Percentiles rank a stretch among this genome's conserved stretches.
Evolutionary conservation across 2,888 invertebrate species (phyloP).

Genomic region (Congeria kusceri): DNA sequence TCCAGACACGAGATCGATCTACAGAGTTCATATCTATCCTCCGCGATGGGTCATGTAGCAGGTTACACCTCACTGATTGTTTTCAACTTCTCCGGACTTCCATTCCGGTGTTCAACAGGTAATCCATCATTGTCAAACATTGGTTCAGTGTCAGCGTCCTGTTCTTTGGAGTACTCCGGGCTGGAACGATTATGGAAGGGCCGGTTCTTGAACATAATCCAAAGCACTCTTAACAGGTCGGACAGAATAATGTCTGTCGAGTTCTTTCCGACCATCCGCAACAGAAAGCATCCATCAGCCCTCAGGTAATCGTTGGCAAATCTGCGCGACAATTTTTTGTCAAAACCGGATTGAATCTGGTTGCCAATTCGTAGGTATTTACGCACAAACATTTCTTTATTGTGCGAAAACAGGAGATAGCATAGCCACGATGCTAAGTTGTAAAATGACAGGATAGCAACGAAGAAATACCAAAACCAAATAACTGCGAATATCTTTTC

Average conservation of each 20-base stretch:
- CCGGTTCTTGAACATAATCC: slow-evolving; percentile 66
- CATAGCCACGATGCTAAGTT: slow-evolving; percentile 71
- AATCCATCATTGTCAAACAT: slow-evolving; percentile 14
- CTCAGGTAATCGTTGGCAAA: slow-evolving; percentile 73
- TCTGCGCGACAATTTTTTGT: slow-evolving; percentile 69
- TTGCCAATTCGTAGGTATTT: slow-evolving; percentile 67
- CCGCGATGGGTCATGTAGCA: no score
- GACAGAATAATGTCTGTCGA: slow-evolving; percentile 68
- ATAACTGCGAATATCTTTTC: slow-evolving; percentile 74
- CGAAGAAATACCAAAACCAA: slow-evolving; percentile 74
- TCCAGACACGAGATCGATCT: no score
- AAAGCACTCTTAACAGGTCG: slow-evolving; percentile 66
- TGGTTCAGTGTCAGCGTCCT: not conserved
- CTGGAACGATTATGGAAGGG: slow-evolving; percentile 25
- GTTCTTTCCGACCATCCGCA: slow-evolving; percentile 73
- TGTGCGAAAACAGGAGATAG: slow-evolving; percentile 64
- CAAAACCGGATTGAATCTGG: slow-evolving; percentile 60
- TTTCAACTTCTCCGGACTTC: slow-evolving; percentile 18
- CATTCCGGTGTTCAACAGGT: not conserved
- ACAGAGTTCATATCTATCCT: no score
- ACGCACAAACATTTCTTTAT: slow-evolving; percentile 61
- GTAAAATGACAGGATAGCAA: slow-evolving; percentile 62
- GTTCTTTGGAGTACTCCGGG: not conserved
- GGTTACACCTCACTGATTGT: slow-evolving; percentile 29
- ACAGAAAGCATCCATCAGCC: slow-evolving; percentile 72